phyloP scores from a whole-genome alignment of 2,113 vertebrate genomes.

The Saccopteryx bilineata region DNA sequence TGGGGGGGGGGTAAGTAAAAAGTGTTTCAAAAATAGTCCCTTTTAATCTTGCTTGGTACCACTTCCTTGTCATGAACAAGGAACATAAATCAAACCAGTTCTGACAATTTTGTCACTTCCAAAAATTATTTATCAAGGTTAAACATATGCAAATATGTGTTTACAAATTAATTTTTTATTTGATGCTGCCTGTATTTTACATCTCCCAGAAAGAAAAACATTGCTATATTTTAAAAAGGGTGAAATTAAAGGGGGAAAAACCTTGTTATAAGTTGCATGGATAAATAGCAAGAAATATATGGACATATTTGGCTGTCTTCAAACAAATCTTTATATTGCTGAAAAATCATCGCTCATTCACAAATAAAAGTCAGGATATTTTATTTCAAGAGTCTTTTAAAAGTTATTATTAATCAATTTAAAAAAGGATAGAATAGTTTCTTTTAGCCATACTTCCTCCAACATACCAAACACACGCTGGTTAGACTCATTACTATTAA shows the following conservation, averaged over 20 bases:
- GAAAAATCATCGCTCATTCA: slow-evolving; percentile 17
- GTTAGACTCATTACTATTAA: background rate
- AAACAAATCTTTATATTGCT: background rate
- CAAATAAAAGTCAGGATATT: background rate
- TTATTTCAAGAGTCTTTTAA: slow-evolving; percentile 26
- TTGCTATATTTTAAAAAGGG: slow-evolving; percentile 67
- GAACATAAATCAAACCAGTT: slow-evolving; percentile 64
- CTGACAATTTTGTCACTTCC: slow-evolving; percentile 68
- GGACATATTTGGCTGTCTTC: background rate
- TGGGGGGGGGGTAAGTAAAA: background rate
- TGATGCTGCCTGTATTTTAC: slow-evolving; percentile 69
- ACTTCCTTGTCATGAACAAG: slow-evolving; percentile 66
- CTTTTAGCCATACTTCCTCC: background rate
- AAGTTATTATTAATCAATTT: background rate
- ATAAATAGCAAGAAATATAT: slow-evolving; percentile 41
- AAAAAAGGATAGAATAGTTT: background rate
- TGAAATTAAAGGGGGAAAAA: background rate
- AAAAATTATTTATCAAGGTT: slow-evolving; percentile 70
- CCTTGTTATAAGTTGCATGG: background rate
- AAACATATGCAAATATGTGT: slow-evolving; percentile 76
- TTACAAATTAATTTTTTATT: slow-evolving; percentile 78
- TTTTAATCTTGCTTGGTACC: slow-evolving; percentile 67
- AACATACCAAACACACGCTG: background rate
- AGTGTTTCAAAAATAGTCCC: slow-evolving; percentile 66
- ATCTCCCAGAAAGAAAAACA: background rate